A percentile compares a stretch with the other conserved stretches of the same genome.
phyloP scores from a whole-genome alignment of 2,113 vertebrate species.

The Chaetops frenatus region DNA sequence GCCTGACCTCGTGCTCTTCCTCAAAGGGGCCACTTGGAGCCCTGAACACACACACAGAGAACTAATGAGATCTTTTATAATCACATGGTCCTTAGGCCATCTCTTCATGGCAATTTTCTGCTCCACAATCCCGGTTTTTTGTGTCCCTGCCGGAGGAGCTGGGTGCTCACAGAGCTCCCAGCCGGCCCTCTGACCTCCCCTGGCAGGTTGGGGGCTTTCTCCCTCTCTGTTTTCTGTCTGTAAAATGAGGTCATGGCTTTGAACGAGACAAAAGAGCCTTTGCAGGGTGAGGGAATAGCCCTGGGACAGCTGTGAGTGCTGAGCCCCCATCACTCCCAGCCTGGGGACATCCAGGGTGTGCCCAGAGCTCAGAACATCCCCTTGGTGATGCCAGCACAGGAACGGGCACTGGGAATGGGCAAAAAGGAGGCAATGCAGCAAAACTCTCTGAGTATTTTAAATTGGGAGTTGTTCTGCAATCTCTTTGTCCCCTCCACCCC shows the following conservation, averaged over 20 bases:
- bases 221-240: slow-evolving; percentile 35
- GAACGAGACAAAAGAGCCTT: slow-evolving; percentile 37
- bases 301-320: not conserved
- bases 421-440: not conserved
- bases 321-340: not conserved
- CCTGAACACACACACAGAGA: not conserved
- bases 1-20: not conserved
- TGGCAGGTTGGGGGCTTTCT: slow-evolving; percentile 19
- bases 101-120: slow-evolving; percentile 6
- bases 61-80: not conserved
- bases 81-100: not conserved
- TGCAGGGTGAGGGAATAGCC: slow-evolving; percentile 8
- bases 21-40: not conserved
- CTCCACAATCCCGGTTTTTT: not conserved
- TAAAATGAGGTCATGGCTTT: slow-evolving; percentile 19
- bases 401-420: fast-evolving
- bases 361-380: not conserved
- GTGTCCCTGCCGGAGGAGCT: not conserved
- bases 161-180: not conserved
- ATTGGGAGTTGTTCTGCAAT: fast-evolving
- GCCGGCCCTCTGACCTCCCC: slow-evolving; percentile 4
- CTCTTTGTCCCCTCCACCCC: too few species aligned
- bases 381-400: fast-evolving
- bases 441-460: not conserved
- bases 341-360: not conserved